Percentiles rank a stretch among this genome's conserved stretches.
Evolutionary conservation across 1,140 invertebrate genomes (phyloP).

Genomic region (Aphelinus atriplicis): DNA sequence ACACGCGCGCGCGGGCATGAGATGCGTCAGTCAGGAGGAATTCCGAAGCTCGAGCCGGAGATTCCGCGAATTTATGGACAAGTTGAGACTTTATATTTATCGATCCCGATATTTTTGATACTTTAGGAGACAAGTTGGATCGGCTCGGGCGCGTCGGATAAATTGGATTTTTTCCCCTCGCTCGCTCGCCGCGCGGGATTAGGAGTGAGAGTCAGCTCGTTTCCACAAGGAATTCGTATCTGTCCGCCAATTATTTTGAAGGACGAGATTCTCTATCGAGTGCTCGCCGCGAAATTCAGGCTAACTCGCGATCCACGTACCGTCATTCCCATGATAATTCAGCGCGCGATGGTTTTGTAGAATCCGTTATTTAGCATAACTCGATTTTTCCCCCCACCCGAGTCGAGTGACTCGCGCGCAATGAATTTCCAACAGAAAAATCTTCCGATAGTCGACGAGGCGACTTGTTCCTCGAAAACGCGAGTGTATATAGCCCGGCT

Average conservation of each 20-base stretch:
- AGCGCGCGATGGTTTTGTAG: background rate
- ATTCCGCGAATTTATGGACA: background rate
- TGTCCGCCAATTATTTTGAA: too few species aligned
- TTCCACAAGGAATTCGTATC: too few species aligned
- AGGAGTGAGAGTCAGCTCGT: too few species aligned
- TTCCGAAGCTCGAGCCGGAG: background rate
- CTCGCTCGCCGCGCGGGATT: too few species aligned
- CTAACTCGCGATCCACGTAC: too few species aligned
- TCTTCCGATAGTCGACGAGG: background rate
- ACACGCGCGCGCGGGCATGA: background rate
- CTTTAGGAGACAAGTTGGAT: conserved; percentile 12
- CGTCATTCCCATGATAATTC: background rate
- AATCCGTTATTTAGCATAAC: background rate
- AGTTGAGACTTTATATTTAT: conserved; percentile 25
- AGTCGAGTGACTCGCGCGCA: too few species aligned
- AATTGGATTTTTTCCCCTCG: too few species aligned
- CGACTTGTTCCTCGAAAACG: too few species aligned
- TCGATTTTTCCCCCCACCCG: too few species aligned
- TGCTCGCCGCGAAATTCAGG: background rate
- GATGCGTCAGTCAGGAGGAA: conserved; percentile 21
- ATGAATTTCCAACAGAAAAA: background rate
- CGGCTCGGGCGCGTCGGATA: background rate
- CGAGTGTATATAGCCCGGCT: too few species aligned
- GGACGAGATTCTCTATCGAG: background rate
- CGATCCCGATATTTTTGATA: conserved; percentile 20